These are phyloP conservation scores for Pseudochaenichthys georgianus DNA, from an alignment of 2,797 vertebrate genomes.

Conservation along the genomic window DNA sequence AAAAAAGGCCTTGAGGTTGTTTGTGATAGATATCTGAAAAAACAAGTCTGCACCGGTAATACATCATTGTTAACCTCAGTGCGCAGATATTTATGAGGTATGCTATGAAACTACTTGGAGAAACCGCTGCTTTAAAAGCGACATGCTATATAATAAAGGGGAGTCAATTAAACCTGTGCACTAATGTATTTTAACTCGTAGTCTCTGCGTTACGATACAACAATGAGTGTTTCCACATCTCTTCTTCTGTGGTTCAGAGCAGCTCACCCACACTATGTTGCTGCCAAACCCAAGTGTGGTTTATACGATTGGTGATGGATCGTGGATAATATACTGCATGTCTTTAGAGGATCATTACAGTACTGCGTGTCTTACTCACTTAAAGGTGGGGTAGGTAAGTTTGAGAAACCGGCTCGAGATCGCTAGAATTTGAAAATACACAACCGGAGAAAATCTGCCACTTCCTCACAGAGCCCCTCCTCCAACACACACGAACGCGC, in stretches of 20 bases:
- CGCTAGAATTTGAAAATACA: too few species aligned
- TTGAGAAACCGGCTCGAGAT: too few species aligned
- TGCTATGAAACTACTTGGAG: constrained; percentile 21
- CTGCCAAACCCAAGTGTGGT: constrained; percentile 20
- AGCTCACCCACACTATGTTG: constrained; percentile 30
- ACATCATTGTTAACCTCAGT: constrained; percentile 59
- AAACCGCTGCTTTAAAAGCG: constrained; percentile 33
- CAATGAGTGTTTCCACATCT: constrained; percentile 18
- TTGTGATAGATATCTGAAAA: constrained; percentile 68
- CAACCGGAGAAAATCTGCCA: too few species aligned
- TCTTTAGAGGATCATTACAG: constrained; percentile 11
- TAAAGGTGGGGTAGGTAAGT: too few species aligned
- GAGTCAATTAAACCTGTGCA: constrained; percentile 25
- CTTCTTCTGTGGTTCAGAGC: constrained; percentile 13
- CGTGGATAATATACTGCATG: constrained; percentile 20
- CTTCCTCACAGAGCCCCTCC: too few species aligned
- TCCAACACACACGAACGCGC: too few species aligned
- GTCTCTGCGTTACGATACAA: constrained; percentile 7
- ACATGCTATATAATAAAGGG: constrained; percentile 9
- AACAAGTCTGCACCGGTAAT: constrained; percentile 35
- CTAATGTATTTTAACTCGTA: constrained; percentile 12
- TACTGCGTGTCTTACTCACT: background rate
- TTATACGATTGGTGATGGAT: constrained; percentile 4
- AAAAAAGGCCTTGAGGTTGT: constrained; percentile 64
- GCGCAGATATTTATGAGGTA: constrained; percentile 49